Conservation (phyloP, 2,797 vertebrate species). For the Chelon labrosus region DNA sequence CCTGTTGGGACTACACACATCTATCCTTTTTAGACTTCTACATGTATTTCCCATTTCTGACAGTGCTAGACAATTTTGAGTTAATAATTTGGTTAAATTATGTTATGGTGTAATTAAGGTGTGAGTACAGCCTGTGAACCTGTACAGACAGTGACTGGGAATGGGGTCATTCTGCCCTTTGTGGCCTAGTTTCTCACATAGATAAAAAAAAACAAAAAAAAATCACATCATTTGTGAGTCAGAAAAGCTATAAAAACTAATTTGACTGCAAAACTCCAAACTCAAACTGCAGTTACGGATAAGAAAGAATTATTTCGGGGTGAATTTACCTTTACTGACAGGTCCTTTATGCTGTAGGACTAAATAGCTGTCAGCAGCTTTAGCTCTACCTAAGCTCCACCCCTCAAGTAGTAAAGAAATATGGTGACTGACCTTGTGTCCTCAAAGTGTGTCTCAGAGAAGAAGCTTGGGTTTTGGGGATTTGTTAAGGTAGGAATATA, state of each 20-base stretch:
- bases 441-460: neutral
- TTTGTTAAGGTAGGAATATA: too few relatives aligned
- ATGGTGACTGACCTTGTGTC: neutral
- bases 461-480: neutral
- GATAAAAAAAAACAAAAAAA: neutral
- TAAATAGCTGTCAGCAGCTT: too few relatives aligned
- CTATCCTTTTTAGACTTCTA: slow-evolving; percentile 33
- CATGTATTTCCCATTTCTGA: slow-evolving; percentile 34
- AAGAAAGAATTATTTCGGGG: neutral
- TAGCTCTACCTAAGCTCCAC: too few relatives aligned
- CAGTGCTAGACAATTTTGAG: slow-evolving; percentile 18
- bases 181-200: slow-evolving; percentile 4
- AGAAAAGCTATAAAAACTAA: slow-evolving; percentile 5
- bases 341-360: too few relatives aligned
- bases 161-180: neutral
- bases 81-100: neutral
- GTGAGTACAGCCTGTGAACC: slow-evolving; percentile 1
- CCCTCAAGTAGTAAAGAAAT: neutral
- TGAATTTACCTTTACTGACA: neutral
- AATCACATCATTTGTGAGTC: neutral
- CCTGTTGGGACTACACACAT: slow-evolving; percentile 55
- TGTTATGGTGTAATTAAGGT: slow-evolving; percentile 18
- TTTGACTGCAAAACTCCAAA: neutral
- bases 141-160: slow-evolving; percentile 2
- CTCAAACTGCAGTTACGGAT: too few relatives aligned